Base-by-base conservation (phyloP, 2,888 invertebrate genomes). In the Chrysotoxum bicinctum region DNA sequence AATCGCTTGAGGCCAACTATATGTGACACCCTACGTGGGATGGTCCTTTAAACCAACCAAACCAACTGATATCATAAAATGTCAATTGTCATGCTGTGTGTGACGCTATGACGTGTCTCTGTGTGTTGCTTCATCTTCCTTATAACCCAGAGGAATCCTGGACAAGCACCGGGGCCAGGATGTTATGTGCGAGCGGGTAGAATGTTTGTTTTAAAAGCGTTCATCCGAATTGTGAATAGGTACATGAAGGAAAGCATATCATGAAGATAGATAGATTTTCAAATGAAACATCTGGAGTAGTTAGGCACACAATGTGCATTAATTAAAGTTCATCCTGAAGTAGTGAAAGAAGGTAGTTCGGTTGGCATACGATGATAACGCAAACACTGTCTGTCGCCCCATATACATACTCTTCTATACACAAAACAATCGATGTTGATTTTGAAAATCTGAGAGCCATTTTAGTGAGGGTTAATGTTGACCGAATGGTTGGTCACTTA, bases 281-380 rank as follows among this genome's bases (percentile, higher is more conserved):
- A 56, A 72, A 78, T 69, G 43, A 80, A 74, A 68, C 60, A 68
- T 80, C 74, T 74, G 62, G 50, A 68, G 62, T 30, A 52, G 68
- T 74, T 40, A 37, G 66, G 35, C 35, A 66, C 56, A 79, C 73
- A 66, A 48, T 82, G 66, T 77, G 82, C 82, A 77, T 77, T 82
- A 82, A 82, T 82, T 82, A 77, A 82, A 73, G 60, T 73, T 54
- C 66, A 35, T 48, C 54, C 74, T 48, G n/a, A 50, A 40, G 26
- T 32, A 69, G 21, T 26, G 66, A 30, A 48, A 23, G 45, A 43
- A 45, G 45, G 45, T 45, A 45, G 7, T 23, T 43, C 1, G 26
- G 5, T 43, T 64, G 64, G 30, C 32, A 21, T 9, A 26, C 21
- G 43, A 21, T 66, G 56, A 56, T 32, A 66, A 66, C 48, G 35